Conservation (phyloP, 2,113 vertebrate species). For the Lagopus leucura region DNA sequence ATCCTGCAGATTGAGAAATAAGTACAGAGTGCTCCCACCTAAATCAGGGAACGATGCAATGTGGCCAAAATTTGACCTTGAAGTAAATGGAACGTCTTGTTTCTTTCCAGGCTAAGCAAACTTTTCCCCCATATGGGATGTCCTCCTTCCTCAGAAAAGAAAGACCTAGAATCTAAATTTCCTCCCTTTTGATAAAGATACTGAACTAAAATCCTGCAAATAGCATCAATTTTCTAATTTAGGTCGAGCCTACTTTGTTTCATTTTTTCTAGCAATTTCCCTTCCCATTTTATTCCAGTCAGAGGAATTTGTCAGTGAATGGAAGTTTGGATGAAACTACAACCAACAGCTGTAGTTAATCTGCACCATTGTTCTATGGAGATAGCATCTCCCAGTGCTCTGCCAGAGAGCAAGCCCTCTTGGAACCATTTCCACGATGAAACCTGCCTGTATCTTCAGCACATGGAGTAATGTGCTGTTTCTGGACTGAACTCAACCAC, state of each 20-base stretch:
- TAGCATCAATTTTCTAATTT: not conserved
- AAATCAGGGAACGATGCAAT: not conserved
- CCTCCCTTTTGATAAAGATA: not conserved
- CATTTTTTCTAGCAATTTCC: not conserved
- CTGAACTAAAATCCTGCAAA: not conserved
- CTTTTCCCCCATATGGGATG: not conserved
- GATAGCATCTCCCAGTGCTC: conserved; percentile 26
- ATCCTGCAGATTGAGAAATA: not conserved
- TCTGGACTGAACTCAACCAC: conserved; percentile 35
- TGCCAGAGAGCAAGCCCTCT: not conserved
- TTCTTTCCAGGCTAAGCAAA: not conserved
- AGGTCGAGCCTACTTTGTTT: not conserved
- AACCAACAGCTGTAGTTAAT: conserved; percentile 53
- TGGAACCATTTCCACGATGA: not conserved
- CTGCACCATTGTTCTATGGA: conserved; percentile 13
- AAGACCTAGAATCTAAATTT: not conserved
- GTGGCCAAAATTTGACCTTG: not conserved
- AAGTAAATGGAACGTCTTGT: not conserved
- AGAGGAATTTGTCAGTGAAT: conserved; percentile 42
- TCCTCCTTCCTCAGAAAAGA: not conserved
- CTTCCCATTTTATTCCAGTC: conserved; percentile 32
- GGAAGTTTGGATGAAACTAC: conserved; percentile 9
- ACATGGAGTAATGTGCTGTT: conserved; percentile 9
- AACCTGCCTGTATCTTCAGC: conserved; percentile 9
- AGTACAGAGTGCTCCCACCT: not conserved